Evolutionary conservation across 2,888 invertebrate genomes (phyloP).

Genomic region (Sphaeridia pumilis): DNA sequence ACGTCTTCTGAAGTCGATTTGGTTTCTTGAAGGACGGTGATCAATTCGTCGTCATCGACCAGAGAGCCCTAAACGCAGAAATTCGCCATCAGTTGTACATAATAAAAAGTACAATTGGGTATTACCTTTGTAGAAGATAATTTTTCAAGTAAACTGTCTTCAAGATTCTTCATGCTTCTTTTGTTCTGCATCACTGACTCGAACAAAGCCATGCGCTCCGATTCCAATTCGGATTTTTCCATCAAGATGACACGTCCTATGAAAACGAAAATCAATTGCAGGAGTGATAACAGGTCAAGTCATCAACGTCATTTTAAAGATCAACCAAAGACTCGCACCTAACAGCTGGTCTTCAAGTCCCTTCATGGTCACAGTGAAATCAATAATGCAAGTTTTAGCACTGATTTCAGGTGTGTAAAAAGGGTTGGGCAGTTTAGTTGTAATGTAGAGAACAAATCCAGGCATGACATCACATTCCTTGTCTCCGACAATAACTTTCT

Average conservation of each 20-base stretch:
- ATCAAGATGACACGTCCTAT: slow-evolving; percentile 75
- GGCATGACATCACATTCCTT: slow-evolving; percentile 96
- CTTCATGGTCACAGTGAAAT: slow-evolving; percentile 94
- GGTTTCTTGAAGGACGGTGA: slow-evolving; percentile 74
- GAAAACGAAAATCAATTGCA: background rate
- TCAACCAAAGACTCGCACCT: slow-evolving; percentile 41
- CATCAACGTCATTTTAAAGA: too few relatives aligned
- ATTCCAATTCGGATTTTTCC: slow-evolving; percentile 91
- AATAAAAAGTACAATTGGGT: too few relatives aligned
- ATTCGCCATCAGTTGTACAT: too few relatives aligned
- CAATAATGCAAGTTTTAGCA: slow-evolving; percentile 91
- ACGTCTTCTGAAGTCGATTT: slow-evolving; percentile 88
- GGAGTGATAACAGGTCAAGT: too few relatives aligned
- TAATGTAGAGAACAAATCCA: slow-evolving; percentile 88
- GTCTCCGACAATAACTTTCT: slow-evolving; percentile 86
- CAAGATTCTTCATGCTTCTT: slow-evolving; percentile 87
- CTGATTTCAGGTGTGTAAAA: slow-evolving; percentile 94
- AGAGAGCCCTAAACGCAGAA: slow-evolving; percentile 57
- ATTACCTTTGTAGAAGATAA: slow-evolving; percentile 68
- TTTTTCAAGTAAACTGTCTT: slow-evolving; percentile 80
- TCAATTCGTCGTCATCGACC: slow-evolving; percentile 90
- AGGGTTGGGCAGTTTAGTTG: slow-evolving; percentile 91
- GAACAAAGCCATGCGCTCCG: slow-evolving; percentile 80
- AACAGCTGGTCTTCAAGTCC: slow-evolving; percentile 90
- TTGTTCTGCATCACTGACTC: slow-evolving; percentile 96